These are phyloP conservation scores for Phalera bucephala DNA, from an alignment of 2,888 invertebrate genomes.

Conservation along the genomic window DNA sequence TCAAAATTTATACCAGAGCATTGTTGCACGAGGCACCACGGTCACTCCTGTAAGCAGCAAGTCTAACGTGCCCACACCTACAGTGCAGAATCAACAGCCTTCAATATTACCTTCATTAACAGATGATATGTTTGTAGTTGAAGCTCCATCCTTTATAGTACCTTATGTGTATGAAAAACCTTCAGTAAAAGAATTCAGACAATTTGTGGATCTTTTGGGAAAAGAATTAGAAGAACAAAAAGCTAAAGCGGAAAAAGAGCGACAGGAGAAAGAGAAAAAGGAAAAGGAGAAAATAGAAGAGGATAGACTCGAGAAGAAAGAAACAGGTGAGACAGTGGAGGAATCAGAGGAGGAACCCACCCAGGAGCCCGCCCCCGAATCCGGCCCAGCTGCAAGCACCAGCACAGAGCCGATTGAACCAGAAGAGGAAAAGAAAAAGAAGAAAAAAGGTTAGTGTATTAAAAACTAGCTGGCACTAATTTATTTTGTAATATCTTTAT, in stretches of 20 bases:
- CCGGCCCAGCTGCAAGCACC: constrained; percentile 1
- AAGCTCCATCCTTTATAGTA: constrained; percentile 96
- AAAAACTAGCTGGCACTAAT: no score
- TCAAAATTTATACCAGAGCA: constrained; percentile 85
- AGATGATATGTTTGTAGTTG: constrained; percentile 96
- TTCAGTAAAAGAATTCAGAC: constrained; percentile 89
- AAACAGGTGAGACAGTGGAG: constrained; percentile 49
- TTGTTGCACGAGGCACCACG: constrained; percentile 66
- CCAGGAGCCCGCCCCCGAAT: no score
- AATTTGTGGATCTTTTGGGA: constrained; percentile 86
- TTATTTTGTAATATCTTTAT: no score
- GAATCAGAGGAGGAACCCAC: constrained; percentile 40
- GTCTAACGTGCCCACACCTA: constrained; percentile 46
- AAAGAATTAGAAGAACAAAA: constrained; percentile 85
- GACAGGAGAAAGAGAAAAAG: constrained; percentile 54
- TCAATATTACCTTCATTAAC: constrained; percentile 91
- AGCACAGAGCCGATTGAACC: constrained; percentile 44
- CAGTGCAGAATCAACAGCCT: constrained; percentile 48
- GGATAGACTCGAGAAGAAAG: constrained; percentile 43
- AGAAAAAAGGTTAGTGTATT: constrained; percentile 50
- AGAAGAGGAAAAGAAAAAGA: constrained; percentile 52
- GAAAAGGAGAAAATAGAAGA: constrained; percentile 53
- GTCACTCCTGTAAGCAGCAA: constrained; percentile 61
- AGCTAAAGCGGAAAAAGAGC: constrained; percentile 70
- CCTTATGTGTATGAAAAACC: constrained; percentile 97